phyloP scores from a whole-genome alignment of 2,113 vertebrate species.

The Platysteira castanea region DNA sequence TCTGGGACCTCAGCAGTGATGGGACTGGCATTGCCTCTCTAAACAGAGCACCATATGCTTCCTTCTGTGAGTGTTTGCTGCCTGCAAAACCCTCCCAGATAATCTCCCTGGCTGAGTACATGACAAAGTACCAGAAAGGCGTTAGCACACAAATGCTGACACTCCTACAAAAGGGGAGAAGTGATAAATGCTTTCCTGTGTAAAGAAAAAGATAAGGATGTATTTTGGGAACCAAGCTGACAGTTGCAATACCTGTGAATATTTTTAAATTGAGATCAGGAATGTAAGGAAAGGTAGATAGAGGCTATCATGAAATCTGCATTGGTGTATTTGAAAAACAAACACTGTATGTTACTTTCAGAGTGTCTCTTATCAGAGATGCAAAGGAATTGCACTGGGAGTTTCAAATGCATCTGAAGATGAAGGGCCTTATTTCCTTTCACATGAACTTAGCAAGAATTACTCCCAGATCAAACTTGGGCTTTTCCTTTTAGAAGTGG shows the following conservation, averaged over 20 bases:
- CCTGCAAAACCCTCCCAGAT: constrained; percentile 2
- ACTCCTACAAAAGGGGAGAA: background rate
- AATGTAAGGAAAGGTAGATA: background rate
- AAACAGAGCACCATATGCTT: background rate
- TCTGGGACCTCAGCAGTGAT: background rate
- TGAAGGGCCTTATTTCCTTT: background rate
- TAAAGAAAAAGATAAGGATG: background rate
- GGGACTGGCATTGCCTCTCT: background rate
- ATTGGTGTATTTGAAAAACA: background rate
- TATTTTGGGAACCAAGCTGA: constrained; percentile 7
- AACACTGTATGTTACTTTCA: background rate
- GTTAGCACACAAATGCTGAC: background rate
- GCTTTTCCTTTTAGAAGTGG: background rate
- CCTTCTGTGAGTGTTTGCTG: background rate
- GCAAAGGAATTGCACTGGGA: background rate
- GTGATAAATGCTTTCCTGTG: background rate
- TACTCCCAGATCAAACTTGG: background rate
- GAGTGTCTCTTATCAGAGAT: background rate
- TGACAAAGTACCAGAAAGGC: background rate
- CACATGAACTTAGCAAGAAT: background rate
- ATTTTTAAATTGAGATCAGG: background rate
- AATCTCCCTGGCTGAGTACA: background rate
- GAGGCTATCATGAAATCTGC: background rate
- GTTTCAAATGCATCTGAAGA: background rate
- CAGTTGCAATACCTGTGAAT: background rate